Percentiles rank a stretch among this genome's conserved stretches.
Evolutionary conservation across 2,797 vertebrate species (phyloP).

Genomic region (Gymnodraco acuticeps): DNA sequence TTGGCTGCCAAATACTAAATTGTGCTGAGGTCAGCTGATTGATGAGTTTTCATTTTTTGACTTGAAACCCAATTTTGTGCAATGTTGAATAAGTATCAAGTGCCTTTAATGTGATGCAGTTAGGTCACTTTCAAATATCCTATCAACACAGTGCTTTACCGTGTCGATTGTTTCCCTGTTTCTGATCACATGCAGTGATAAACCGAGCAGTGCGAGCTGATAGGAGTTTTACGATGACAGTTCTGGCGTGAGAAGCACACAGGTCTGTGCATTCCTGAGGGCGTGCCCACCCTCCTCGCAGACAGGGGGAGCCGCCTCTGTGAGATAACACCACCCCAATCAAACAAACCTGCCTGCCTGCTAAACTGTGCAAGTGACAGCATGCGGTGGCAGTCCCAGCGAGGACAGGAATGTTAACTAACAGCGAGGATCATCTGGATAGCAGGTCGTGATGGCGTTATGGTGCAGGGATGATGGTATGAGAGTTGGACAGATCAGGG

Average conservation of each 20-base stretch:
- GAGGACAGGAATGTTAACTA: conserved; percentile 63
- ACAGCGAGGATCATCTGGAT: conserved; percentile 32
- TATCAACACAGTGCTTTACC: neutral
- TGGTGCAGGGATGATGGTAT: conserved; percentile 24
- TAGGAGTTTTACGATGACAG: conserved; percentile 45
- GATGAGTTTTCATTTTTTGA: neutral
- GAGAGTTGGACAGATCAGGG: conserved; percentile 16
- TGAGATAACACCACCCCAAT: conserved; percentile 24
- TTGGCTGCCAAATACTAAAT: neutral
- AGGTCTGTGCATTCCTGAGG: conserved; percentile 58
- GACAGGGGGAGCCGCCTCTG: conserved; percentile 26
- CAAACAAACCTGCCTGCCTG: neutral
- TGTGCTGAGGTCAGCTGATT: neutral
- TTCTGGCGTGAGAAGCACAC: conserved; percentile 22
- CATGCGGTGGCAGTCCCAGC: conserved; percentile 37
- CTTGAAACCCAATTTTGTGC: neutral
- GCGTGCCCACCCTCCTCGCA: conserved; percentile 48
- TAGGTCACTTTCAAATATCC: neutral
- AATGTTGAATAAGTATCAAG: neutral
- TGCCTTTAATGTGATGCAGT: neutral
- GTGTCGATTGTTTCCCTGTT: neutral
- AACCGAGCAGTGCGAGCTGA: conserved; percentile 10
- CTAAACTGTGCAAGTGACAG: conserved; percentile 50
- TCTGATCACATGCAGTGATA: conserved; percentile 31
- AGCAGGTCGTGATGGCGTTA: conserved; percentile 37